phyloP scores from a whole-genome alignment of 2,113 vertebrate species.

The Calypte anna region DNA sequence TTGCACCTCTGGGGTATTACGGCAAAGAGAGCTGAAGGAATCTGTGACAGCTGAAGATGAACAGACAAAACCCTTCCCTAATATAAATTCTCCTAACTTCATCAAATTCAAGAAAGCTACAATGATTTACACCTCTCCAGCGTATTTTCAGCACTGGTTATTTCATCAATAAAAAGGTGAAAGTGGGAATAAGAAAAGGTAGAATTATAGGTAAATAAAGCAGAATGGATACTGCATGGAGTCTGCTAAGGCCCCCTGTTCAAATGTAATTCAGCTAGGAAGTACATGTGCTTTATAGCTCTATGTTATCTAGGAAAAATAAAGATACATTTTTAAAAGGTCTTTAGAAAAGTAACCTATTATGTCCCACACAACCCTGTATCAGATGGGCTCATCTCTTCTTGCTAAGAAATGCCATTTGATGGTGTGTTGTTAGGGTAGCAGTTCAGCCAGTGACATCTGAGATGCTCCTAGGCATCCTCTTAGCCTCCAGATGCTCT shows the following conservation, averaged over 20 bases:
- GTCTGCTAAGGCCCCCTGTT: neutral
- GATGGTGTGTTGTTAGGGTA: neutral
- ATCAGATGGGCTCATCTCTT: neutral
- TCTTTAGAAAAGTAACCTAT: neutral
- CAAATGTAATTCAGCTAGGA: neutral
- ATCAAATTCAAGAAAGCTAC: neutral
- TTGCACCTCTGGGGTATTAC: neutral
- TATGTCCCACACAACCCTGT: neutral
- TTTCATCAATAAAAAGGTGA: neutral
- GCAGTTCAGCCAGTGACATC: neutral
- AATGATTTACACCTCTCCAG: neutral
- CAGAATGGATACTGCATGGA: neutral
- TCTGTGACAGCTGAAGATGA: neutral
- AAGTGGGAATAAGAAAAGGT: neutral
- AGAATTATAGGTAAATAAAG: neutral
- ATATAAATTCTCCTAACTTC: slow-evolving; percentile 3
- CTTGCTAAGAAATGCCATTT: neutral
- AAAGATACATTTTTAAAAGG: neutral
- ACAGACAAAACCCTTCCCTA: slow-evolving; percentile 12
- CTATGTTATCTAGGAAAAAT: neutral
- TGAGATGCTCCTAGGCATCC: neutral
- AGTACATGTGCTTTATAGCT: neutral
- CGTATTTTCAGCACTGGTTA: neutral
- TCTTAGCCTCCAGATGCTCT: neutral
- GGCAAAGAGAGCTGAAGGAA: slow-evolving; percentile 3